A percentile compares a stretch with the other conserved stretches of the same genome.
phyloP scores from a whole-genome alignment of 37 sponge, comb jelly and placozoan genomes.

The Chondrosia reniformis region DNA sequence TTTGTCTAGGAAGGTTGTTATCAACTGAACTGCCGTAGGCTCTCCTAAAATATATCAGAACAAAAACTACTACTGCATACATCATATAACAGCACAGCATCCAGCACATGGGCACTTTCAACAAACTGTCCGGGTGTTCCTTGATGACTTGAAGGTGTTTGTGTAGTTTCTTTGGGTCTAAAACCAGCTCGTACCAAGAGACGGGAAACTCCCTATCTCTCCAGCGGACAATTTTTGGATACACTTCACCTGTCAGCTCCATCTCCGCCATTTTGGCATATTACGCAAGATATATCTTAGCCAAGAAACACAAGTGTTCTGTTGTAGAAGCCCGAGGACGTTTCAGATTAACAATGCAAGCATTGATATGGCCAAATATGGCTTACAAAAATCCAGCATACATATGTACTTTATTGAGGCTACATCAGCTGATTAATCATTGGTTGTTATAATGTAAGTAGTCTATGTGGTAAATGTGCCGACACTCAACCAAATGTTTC shows the following conservation, averaged over 20 bases:
- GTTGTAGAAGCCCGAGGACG: background rate
- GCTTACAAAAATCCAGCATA: too few species aligned
- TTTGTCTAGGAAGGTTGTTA: constrained; percentile 73
- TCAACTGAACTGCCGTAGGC: constrained; percentile 52
- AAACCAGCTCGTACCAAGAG: constrained; percentile 70
- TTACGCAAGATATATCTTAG: background rate
- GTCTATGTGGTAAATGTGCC: too few species aligned
- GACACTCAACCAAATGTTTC: too few species aligned
- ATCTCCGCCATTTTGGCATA: too few species aligned
- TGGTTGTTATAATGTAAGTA: too few species aligned
- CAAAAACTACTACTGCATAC: background rate
- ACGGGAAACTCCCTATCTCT: constrained; percentile 62
- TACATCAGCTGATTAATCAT: too few species aligned
- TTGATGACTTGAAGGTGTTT: constrained; percentile 45
- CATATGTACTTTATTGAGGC: too few species aligned
- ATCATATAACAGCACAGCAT: background rate
- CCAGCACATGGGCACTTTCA: background rate
- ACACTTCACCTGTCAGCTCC: background rate
- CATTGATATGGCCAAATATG: too few species aligned
- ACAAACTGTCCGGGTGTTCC: constrained; percentile 37
- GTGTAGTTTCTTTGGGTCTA: constrained; percentile 54
- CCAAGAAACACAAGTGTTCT: background rate
- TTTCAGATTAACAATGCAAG: background rate
- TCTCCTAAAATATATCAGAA: constrained; percentile 31
- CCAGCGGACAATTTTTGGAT: constrained; percentile 15